phyloP scores from a whole-genome alignment of 2,113 vertebrate species.

The Andinoacara biseriatus region DNA sequence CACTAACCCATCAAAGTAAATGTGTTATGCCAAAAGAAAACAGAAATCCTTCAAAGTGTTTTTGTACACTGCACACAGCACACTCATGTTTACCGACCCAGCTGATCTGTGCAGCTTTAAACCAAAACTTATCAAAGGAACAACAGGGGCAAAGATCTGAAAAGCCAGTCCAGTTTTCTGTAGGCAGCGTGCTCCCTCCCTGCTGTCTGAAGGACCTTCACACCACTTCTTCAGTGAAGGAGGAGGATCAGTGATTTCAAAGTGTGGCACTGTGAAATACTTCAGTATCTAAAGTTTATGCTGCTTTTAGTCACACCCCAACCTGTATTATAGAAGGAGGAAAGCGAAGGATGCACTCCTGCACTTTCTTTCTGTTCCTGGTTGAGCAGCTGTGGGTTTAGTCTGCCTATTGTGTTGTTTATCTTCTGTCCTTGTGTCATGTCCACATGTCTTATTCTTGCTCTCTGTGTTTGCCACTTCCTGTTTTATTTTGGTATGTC shows the following conservation, averaged over 20 bases:
- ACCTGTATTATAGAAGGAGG: background rate
- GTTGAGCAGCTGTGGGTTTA: too few relatives aligned
- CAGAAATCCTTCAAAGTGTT: slow-evolving; percentile 11
- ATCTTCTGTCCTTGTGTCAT: too few relatives aligned
- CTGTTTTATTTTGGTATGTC: too few relatives aligned
- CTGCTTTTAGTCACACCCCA: background rate
- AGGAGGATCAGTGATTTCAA: slow-evolving; percentile 2
- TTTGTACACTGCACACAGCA: background rate
- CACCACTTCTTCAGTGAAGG: background rate
- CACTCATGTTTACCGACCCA: background rate
- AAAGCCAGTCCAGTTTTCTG: background rate
- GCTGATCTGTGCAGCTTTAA: slow-evolving; percentile 6
- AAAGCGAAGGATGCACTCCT: background rate
- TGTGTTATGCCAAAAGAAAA: background rate
- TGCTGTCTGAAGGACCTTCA: slow-evolving; percentile 19
- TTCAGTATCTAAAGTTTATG: background rate
- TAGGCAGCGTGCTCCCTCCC: background rate
- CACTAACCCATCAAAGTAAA: background rate
- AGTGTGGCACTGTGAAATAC: background rate
- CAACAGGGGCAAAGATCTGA: slow-evolving; percentile 16
- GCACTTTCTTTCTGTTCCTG: too few relatives aligned
- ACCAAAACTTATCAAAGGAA: background rate
- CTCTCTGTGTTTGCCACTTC: too few relatives aligned
- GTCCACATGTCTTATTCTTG: too few relatives aligned
- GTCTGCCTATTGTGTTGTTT: too few relatives aligned